Evolutionary conservation across 2,113 vertebrate genomes (phyloP).

Genomic region (Ceratotherium simum): DNA sequence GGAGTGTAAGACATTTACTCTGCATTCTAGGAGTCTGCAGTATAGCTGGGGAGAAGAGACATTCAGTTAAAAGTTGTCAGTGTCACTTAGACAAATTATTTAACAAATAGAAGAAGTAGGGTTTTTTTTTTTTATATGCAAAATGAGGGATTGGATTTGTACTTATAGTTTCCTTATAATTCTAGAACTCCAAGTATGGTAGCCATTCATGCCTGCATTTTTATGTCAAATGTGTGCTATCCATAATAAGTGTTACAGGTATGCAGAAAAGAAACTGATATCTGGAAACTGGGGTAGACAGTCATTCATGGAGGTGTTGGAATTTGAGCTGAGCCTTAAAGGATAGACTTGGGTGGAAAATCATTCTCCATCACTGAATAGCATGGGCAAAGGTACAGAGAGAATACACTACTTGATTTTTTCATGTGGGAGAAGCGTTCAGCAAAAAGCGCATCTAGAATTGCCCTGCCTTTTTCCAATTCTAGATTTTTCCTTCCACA

Average conservation of each 20-base stretch:
- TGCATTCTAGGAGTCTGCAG: not conserved
- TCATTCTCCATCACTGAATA: not conserved
- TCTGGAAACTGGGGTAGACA: not conserved
- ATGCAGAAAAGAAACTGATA: not conserved
- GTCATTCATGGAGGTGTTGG: not conserved
- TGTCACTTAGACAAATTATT: not conserved
- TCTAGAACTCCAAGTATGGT: not conserved
- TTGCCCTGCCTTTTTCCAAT: not conserved
- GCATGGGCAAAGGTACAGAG: not conserved
- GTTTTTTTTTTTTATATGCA: not conserved
- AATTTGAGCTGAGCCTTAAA: not conserved
- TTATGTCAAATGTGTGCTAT: not conserved
- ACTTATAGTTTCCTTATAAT: not conserved
- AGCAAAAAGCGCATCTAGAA: not conserved
- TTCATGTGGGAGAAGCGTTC: not conserved
- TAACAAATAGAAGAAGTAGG: not conserved
- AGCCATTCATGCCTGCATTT: not conserved
- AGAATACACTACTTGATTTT: not conserved
- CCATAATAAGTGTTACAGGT: not conserved
- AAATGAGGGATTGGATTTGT: not conserved
- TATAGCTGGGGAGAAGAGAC: not conserved
- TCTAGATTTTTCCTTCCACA: not conserved
- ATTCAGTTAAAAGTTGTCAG: not conserved
- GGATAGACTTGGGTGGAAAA: not conserved
- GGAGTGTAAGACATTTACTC: not conserved